Evolutionary conservation across 2,888 invertebrate genomes (phyloP), one percentile per base, ranked within the genome.

Genomic region (Mythimna impura): DNA sequence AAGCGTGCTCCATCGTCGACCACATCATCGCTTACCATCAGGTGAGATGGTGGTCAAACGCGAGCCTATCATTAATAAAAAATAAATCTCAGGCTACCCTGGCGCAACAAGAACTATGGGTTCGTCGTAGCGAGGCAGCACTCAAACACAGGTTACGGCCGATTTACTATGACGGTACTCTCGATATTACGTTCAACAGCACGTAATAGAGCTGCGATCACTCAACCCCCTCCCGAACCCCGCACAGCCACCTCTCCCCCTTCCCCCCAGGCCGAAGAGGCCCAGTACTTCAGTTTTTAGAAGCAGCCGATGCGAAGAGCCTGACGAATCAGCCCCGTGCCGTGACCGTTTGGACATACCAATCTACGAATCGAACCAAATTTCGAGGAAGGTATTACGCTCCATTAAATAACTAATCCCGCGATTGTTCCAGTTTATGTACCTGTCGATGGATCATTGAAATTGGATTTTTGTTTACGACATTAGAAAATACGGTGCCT

Each of bases 131-230:
- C 74, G 52, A 88, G 80, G 70, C 91, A 76, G 90, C 90, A 90
- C 88, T 76, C 72, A 82, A 86, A 87, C 85, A 86, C 91, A 91
- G 89, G 91, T 89, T 93, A 91, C 92, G 91, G 90, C 89, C 91
- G 93, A 94, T 94, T 94, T 93, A 93, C 94, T 93, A 93, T 70
- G 91, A 92, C 90, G 88, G 89, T 91, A 92, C 91, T 91, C 91
- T 91, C 87, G 90, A 89, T 92, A 89, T 92, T 93, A 93, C 93
- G 89, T 93, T 86, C 89, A 89, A 82, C 88, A 89, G 90, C 91
- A 92, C 93, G 93, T 94, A 93, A 92, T 91, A 90, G 88, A 88
- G 88, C 90, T 86, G 87, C 93, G 91, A 91, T 91, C 93, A 91
- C 89, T 91, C 86, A 89, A 89, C 87, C 89, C 83, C 78, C 83